Base-by-base conservation (phyloP, 1,140 invertebrate species). In the Trichomalopsis sarcophagae region DNA sequence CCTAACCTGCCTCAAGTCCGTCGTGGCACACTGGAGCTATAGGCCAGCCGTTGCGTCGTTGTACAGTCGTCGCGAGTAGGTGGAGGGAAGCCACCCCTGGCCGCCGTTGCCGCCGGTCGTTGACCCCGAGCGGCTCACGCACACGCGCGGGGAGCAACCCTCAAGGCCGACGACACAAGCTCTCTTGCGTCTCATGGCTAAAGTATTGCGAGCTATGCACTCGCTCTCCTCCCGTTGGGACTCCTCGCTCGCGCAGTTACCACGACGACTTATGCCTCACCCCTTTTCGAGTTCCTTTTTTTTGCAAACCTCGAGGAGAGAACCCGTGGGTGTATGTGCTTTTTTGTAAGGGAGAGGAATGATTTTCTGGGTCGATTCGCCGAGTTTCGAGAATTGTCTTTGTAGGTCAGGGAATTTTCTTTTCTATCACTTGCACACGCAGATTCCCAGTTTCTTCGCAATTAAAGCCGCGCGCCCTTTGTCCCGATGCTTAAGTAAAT, bases 1-100 rank as follows among this genome's bases (percentile, higher is more conserved):
- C 55, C 10, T 75, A 36, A 33, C 47, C 23, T 21, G 9, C 27
- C 62, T 30, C 66, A 11, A 36, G 23, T 14, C 14, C 68, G 30
- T 30, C 17, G n/a, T 68, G 2, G 36, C 55, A 11, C 23, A 55
- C 76, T 62, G 50, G 14, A 44, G 50, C 50, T 71, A 78, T 17
- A 78, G 23, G 23, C 50, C 47, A 62, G 50, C 76, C 74, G 55
- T n/a, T 62, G 55, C 55, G 21, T 62, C 14, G 50, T 62, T 27
- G 10, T 62, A 55, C 33, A 55, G n/a, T 30, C 0, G 76, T 62
- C 50, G 23, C 23, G 30, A 17, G 27, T 62, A 73, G 44, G 40
- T 30, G 62, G 74, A 77, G 81, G 81, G 73, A 86, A 85, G 83
- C 83, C 85, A 87, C 80, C 85, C 87, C 80, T 84, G 80, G 80